A percentile compares a stretch with the other conserved stretches of the same genome.
These are phyloP conservation scores for Phortica variegata DNA, from an alignment of 1,140 invertebrate species.

Conservation along the genomic window DNA sequence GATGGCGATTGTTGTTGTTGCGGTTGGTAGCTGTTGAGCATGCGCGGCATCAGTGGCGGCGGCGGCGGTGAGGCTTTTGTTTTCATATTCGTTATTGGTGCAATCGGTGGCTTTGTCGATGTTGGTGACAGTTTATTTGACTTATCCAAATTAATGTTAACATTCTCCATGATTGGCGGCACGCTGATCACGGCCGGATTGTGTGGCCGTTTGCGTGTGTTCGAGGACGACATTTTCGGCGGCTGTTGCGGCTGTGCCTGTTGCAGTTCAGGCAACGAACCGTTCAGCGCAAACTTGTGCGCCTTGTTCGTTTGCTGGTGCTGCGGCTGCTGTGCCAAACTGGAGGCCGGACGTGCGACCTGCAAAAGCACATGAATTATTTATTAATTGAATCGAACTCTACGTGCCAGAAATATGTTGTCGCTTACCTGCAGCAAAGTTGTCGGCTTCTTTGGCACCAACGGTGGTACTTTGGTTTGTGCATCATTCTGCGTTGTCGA, in stretches of 20 bases:
- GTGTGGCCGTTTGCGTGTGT: conserved; percentile 47
- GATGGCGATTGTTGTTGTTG: conserved; percentile 39
- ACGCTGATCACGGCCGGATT: conserved; percentile 25
- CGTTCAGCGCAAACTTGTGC: conserved; percentile 7
- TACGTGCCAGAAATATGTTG: conserved; percentile 2
- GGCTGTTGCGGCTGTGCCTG: conserved; percentile 12
- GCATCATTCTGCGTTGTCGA: conserved; percentile 9
- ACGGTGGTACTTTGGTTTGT: conserved; percentile 30
- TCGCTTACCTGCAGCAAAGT: conserved; percentile 45
- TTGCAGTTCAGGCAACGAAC: not conserved
- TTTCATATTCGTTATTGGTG: not conserved
- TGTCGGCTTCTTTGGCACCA: conserved; percentile 49
- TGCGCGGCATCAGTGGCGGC: conserved; percentile 32
- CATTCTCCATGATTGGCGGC: conserved; percentile 40
- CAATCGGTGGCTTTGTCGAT: not conserved
- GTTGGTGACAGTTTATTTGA: not conserved
- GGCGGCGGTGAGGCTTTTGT: conserved; percentile 13
- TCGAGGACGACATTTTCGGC: conserved; percentile 25
- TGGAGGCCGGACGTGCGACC: conserved; percentile 8
- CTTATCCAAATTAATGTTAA: not conserved
- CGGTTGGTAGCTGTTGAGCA: conserved; percentile 35
- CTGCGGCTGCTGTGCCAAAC: conserved; percentile 26
- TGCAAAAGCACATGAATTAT: no score
- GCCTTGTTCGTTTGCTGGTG: conserved; percentile 8
- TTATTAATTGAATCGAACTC: no score